Evolutionary conservation across 1,140 invertebrate genomes (phyloP).

Genomic region (Nixonia krombeini): DNA sequence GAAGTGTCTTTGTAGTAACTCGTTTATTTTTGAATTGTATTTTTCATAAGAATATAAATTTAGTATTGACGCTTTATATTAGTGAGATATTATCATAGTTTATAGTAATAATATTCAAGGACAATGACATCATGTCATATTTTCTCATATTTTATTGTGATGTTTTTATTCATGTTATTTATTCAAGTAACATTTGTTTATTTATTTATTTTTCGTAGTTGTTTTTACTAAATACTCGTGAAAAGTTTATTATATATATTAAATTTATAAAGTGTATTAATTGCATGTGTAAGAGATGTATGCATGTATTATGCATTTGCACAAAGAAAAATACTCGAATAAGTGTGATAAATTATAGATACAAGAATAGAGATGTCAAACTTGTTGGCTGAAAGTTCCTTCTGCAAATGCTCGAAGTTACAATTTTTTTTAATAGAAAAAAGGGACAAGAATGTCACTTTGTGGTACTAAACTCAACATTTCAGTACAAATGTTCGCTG

Average conservation of each 20-base stretch:
- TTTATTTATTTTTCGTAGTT: background rate
- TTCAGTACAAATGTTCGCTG: background rate
- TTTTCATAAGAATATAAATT: too few relatives aligned
- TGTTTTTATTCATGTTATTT: background rate
- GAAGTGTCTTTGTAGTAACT: too few relatives aligned
- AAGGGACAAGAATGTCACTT: too few relatives aligned
- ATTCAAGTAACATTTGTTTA: too few relatives aligned
- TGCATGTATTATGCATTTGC: slow-evolving; percentile 41
- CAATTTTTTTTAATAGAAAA: background rate
- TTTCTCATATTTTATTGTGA: too few relatives aligned
- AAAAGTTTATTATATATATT: background rate
- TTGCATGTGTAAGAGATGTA: slow-evolving; percentile 22
- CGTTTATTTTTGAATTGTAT: too few relatives aligned
- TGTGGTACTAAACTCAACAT: too few relatives aligned
- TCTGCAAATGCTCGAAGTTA: slow-evolving; percentile 11
- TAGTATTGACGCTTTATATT: too few relatives aligned
- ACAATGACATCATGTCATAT: too few relatives aligned
- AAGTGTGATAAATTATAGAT: background rate
- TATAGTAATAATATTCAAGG: background rate
- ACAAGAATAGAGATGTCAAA: slow-evolving; percentile 2
- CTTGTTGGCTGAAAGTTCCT: slow-evolving; percentile 19
- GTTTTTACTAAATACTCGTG: too few relatives aligned
- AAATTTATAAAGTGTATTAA: background rate
- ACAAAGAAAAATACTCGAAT: slow-evolving; percentile 13
- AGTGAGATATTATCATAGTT: background rate